A percentile compares a stretch with the other conserved stretches of the same genome.
phyloP scores from a whole-genome alignment of 2,888 invertebrate genomes.

The Nasonovia ribisnigri region DNA sequence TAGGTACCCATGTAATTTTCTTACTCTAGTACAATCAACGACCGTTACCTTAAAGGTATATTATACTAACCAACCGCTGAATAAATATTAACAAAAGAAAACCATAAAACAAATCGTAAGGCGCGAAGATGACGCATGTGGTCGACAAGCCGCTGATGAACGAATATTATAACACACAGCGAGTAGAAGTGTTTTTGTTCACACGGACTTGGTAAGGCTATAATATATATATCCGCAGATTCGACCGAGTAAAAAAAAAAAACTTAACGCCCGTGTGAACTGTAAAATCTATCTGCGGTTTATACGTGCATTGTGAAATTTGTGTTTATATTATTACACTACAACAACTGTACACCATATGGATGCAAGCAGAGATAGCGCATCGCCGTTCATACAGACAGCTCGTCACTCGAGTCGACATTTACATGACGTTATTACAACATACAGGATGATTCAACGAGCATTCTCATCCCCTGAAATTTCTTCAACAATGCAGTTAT shows the following conservation, averaged over 20 bases:
- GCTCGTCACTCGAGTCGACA: neutral
- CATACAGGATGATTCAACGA: neutral
- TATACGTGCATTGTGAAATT: neutral
- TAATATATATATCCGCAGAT: neutral
- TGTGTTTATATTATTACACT: neutral
- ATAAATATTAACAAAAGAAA: neutral
- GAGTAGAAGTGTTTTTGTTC: neutral
- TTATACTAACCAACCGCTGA: neutral
- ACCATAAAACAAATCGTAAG: neutral
- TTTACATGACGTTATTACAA: neutral
- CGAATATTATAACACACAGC: neutral
- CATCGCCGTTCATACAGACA: neutral
- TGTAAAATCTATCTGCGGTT: neutral
- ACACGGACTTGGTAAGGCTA: conserved; percentile 14
- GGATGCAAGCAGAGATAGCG: neutral
- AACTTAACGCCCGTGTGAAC: conserved; percentile 24
- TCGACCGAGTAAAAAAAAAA: neutral
- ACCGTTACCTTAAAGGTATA: neutral
- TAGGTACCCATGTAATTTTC: neutral
- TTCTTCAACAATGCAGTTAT: no score
- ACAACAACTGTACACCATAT: neutral
- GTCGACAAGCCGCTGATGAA: neutral
- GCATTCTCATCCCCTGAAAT: no score
- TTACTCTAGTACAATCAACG: neutral
- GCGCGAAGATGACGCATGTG: conserved; percentile 16